Conservation (phyloP, 1,140 invertebrate genomes). For the Lordiphosa stackelbergi region DNA sequence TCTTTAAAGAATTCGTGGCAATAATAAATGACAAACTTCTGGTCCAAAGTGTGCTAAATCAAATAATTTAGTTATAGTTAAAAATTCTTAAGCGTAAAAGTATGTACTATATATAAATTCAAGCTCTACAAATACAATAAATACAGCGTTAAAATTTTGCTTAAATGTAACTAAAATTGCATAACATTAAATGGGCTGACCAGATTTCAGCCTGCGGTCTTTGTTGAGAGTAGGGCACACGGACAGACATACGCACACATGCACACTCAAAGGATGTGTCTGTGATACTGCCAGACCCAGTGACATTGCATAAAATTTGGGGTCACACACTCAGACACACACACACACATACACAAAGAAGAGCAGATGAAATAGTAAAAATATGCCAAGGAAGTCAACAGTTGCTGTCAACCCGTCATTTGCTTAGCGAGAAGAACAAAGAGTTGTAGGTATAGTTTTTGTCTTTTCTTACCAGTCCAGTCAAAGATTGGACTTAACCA, state of each 20-base stretch:
- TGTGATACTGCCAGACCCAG: slow-evolving; percentile 7
- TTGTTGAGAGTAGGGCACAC: slow-evolving; percentile 19
- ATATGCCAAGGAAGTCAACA: slow-evolving; percentile 28
- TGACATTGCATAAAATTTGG: slow-evolving; percentile 13
- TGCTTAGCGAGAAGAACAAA: slow-evolving; percentile 26
- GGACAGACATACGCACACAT: background rate
- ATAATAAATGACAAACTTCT: no score
- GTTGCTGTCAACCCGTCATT: slow-evolving; percentile 32
- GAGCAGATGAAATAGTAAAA: slow-evolving; percentile 1
- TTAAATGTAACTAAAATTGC: slow-evolving; percentile 14
- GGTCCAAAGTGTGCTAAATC: no score
- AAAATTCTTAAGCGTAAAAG: no score
- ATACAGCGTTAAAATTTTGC: slow-evolving; percentile 10
- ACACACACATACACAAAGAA: background rate
- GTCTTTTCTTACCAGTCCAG: slow-evolving; percentile 30
- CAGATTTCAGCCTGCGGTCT: slow-evolving; percentile 22
- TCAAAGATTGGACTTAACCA: slow-evolving; percentile 32
- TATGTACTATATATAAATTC: background rate
- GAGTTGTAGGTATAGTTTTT: slow-evolving; percentile 45
- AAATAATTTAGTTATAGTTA: no score
- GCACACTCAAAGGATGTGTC: slow-evolving; percentile 32
- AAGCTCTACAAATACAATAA: slow-evolving; percentile 2
- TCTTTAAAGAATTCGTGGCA: no score
- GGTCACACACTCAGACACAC: slow-evolving; percentile 18
- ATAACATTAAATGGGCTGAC: slow-evolving; percentile 50